A percentile compares a stretch with the other conserved stretches of the same genome.
Evolutionary conservation across 2,113 vertebrate species (phyloP).

Genomic region (Cranoglanis bouderius): DNA sequence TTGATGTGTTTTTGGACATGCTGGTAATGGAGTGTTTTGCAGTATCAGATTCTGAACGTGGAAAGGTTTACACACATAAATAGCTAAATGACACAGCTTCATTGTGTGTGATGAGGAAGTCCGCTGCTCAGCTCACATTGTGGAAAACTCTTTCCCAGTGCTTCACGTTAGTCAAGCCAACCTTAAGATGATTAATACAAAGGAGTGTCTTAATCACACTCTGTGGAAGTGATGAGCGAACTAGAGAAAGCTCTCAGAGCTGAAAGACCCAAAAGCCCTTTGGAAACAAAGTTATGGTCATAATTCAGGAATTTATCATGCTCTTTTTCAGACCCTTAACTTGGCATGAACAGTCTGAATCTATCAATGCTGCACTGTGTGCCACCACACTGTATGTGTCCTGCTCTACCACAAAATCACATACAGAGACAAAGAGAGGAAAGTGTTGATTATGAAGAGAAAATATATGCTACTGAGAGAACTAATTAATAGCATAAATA

Average conservation of each 20-base stretch:
- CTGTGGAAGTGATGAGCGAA: constrained; percentile 40
- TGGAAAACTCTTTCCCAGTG: constrained; percentile 26
- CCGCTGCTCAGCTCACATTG: constrained; percentile 12
- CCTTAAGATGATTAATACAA: constrained; percentile 42
- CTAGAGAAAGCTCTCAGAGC: constrained; percentile 30
- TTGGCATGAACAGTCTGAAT: constrained; percentile 37
- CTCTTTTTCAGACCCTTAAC: constrained; percentile 28
- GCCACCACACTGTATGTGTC: constrained; percentile 10
- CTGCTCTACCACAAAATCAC: background rate
- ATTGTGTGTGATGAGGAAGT: constrained; percentile 45
- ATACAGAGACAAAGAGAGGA: background rate
- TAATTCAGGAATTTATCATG: constrained; percentile 47
- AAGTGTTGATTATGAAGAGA: background rate
- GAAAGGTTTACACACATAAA: constrained; percentile 36
- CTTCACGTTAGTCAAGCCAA: background rate
- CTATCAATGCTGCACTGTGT: constrained; percentile 46
- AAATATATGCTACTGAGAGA: background rate
- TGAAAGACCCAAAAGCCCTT: constrained; percentile 30
- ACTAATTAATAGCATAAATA: background rate
- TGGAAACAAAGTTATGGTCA: constrained; percentile 40
- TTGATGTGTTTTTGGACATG: background rate
- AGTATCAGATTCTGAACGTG: constrained; percentile 9
- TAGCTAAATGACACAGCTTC: constrained; percentile 5
- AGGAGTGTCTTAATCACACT: constrained; percentile 37
- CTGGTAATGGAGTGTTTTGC: constrained; percentile 2